Base-by-base conservation (phyloP, 2,113 vertebrate species). In the Poeciliopsis occidentalis region DNA sequence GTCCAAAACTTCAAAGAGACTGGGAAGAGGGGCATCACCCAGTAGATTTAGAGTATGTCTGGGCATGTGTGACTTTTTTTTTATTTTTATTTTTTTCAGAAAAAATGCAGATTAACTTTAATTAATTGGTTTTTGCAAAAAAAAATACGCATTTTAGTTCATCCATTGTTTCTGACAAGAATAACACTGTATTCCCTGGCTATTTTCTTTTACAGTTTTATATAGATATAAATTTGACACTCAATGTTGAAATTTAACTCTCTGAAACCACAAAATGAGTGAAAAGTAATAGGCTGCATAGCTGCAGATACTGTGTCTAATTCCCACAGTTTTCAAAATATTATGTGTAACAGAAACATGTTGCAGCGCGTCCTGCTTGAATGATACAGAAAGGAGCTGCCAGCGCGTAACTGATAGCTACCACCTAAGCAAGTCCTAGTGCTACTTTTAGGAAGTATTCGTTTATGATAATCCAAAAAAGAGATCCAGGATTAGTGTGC, bases 1-100 rank as follows among this genome's bases (percentile, higher is more conserved):
- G 79, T 88, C 86, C 79, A 41, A 77, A 57, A 93, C 93, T 93
- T 95, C 95, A 95, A 95, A 95, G 91, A 83, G 82, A 89, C 76
- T 70, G 78, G 62, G 67, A 75, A 75, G 67, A 66, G 75, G 75
- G 76, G 63, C 66, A 72, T 74, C 74, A 76, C 71, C 77, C n/a
- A 67, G 73, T 73, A 81, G 74, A 77, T 72, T 61, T 61, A 0
- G 57, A 26, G 17, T 66, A 60, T 82, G 64, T 54, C 64, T 67
- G 61, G 22, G 64, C 47, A 71, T 73, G 26, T 77, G 78, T 62
- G 75, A 30, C 8, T 34, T 34, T 34, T 34, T 34, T 34, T 34
- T 15, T 68, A 54, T 24, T n/a, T n/a, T n/a, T n/a, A n/a, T n/a
- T 8, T 64, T 64, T 27, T 34, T 34, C 34, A 12, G 10, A 37